phyloP scores from a whole-genome alignment of 2,113 vertebrate species.

The human region DNA sequence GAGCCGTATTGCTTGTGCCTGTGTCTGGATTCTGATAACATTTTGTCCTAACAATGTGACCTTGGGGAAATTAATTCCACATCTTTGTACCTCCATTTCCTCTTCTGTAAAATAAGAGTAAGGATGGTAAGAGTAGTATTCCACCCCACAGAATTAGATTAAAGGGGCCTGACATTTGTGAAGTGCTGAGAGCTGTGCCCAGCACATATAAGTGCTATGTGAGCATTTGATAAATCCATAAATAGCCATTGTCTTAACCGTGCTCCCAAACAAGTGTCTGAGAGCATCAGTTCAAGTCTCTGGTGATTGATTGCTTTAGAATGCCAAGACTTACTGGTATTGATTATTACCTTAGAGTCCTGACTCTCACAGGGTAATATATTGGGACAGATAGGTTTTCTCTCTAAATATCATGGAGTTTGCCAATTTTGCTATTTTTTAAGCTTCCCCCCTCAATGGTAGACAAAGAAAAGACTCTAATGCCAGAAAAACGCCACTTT shows the following conservation, averaged over 20 bases:
- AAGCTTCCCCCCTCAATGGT: neutral
- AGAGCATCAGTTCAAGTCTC: neutral
- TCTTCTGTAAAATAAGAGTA: neutral
- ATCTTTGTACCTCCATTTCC: neutral
- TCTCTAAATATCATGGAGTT: neutral
- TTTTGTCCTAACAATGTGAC: neutral
- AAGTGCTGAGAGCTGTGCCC: neutral
- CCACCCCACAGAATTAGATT: neutral
- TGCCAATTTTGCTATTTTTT: constrained; percentile 14
- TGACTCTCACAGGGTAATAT: neutral
- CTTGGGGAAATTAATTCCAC: neutral
- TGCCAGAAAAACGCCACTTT: neutral
- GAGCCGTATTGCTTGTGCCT: neutral
- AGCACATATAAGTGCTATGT: neutral
- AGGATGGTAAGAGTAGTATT: neutral
- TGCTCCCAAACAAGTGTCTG: neutral
- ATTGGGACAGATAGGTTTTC: neutral
- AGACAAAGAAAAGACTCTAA: neutral
- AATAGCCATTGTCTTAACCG: neutral
- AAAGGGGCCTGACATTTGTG: neutral
- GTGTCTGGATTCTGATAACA: neutral
- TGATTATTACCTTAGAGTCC: neutral
- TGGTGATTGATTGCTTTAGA: neutral
- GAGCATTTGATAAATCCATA: neutral
- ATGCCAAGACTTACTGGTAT: neutral